These are phyloP conservation scores for Peromyscus aztecus DNA, from an alignment of 2,797 vertebrate genomes.

Conservation along the genomic window DNA sequence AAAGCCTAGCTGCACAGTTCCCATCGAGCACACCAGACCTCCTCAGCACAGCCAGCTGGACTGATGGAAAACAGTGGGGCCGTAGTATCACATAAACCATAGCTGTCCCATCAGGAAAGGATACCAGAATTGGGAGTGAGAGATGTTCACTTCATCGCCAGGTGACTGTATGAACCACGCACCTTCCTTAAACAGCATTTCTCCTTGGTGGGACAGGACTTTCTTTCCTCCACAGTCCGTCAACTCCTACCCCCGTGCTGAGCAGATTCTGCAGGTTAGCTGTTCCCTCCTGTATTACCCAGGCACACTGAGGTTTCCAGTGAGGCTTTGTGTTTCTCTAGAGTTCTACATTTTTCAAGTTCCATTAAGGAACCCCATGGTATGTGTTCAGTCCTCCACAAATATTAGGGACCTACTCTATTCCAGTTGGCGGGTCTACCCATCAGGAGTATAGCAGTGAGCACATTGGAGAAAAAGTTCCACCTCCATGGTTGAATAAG, in stretches of 20 bases:
- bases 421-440: neutral
- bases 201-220: neutral
- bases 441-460: neutral
- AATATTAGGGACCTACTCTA: neutral
- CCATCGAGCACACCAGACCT: neutral
- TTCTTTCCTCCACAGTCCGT: neutral
- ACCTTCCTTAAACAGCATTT: neutral
- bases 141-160: neutral
- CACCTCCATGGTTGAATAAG: neutral
- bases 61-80: neutral
- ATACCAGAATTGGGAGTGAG: neutral
- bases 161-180: neutral
- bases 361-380: neutral
- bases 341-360: neutral
- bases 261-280: neutral
- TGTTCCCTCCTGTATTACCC: neutral
- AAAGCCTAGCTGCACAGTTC: neutral
- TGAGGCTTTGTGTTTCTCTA: neutral
- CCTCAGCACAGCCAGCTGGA: neutral
- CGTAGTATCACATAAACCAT: neutral
- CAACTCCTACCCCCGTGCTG: neutral
- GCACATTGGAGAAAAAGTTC: neutral
- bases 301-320: neutral
- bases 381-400: neutral
- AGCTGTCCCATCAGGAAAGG: slow-evolving; percentile 1